Evolutionary conservation across 2,888 invertebrate species (phyloP).

Genomic region (Mythimna albipuncta): DNA sequence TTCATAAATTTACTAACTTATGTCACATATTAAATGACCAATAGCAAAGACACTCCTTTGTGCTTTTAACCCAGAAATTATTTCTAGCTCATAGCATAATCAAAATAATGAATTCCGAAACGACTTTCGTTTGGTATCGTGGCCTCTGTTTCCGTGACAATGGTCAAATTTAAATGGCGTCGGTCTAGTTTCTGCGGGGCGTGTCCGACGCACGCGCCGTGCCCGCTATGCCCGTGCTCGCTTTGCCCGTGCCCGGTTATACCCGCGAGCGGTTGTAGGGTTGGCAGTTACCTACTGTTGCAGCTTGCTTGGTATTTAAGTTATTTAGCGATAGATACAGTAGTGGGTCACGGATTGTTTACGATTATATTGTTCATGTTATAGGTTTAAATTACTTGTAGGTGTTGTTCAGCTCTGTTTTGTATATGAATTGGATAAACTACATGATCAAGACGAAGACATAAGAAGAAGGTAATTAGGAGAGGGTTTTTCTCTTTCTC

Average conservation of each 20-base stretch:
- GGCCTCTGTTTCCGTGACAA: slow-evolving; percentile 78
- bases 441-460: background rate
- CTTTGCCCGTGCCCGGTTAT: slow-evolving; percentile 71
- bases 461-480: background rate
- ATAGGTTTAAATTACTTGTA: background rate
- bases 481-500: background rate
- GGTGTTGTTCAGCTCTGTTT: background rate
- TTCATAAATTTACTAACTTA: background rate
- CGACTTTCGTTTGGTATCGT: slow-evolving; percentile 49
- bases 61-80: slow-evolving; percentile 31
- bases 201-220: slow-evolving; percentile 79
- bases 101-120: slow-evolving; percentile 49
- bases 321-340: slow-evolving; percentile 29
- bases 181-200: slow-evolving; percentile 78
- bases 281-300: slow-evolving; percentile 35
- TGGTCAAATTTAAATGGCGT: slow-evolving; percentile 79
- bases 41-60: slow-evolving; percentile 1
- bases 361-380: slow-evolving; percentile 28
- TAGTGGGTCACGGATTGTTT: slow-evolving; percentile 44
- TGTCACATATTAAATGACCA: background rate
- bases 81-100: slow-evolving; percentile 25
- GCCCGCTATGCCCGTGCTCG: slow-evolving; percentile 65
- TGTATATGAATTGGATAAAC: background rate
- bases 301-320: slow-evolving; percentile 17
- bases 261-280: slow-evolving; percentile 73